A percentile compares a stretch with the other conserved stretches of the same genome.
Conservation (phyloP, 2,888 invertebrate genomes). For the Drosophila mimetica region DNA sequence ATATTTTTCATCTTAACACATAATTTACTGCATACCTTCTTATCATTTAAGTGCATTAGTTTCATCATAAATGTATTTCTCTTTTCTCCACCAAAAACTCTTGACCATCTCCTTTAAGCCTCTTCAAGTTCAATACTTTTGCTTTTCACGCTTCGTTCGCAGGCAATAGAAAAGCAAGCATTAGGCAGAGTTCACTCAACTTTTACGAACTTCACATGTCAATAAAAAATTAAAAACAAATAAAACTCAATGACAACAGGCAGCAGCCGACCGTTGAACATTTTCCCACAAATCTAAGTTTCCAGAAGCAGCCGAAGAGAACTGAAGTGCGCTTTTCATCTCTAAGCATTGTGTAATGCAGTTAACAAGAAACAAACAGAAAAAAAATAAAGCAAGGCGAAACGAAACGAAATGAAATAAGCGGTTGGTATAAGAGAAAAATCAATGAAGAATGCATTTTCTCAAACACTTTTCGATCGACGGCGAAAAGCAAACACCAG, state of each 20-base stretch:
- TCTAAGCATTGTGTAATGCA: constrained; percentile 71
- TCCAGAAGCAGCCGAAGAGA: constrained; percentile 50
- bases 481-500: constrained; percentile 61
- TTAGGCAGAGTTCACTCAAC: constrained; percentile 72
- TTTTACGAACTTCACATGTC: constrained; percentile 77
- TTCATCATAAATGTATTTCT: constrained; percentile 30
- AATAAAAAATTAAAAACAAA: constrained; percentile 80
- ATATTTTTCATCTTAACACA: constrained; percentile 6
- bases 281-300: constrained; percentile 79
- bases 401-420: constrained; percentile 14
- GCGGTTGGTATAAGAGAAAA: constrained; percentile 37
- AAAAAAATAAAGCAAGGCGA: constrained; percentile 34
- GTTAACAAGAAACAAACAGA: constrained; percentile 76
- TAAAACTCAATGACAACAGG: constrained; percentile 71
- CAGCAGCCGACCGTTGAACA: constrained; percentile 23
- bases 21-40: neutral
- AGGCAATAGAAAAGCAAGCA: constrained; percentile 52
- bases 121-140: constrained; percentile 62
- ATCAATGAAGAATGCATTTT: constrained; percentile 74
- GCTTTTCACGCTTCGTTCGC: constrained; percentile 60
- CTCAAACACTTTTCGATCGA: constrained; percentile 62
- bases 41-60: constrained; percentile 18
- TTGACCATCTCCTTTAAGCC: constrained; percentile 6
- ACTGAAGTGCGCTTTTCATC: constrained; percentile 40
- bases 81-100: neutral